A percentile compares a stretch with the other conserved stretches of the same genome.
Conservation (phyloP, 2,888 invertebrate species). For the Nasonovia ribisnigri region DNA sequence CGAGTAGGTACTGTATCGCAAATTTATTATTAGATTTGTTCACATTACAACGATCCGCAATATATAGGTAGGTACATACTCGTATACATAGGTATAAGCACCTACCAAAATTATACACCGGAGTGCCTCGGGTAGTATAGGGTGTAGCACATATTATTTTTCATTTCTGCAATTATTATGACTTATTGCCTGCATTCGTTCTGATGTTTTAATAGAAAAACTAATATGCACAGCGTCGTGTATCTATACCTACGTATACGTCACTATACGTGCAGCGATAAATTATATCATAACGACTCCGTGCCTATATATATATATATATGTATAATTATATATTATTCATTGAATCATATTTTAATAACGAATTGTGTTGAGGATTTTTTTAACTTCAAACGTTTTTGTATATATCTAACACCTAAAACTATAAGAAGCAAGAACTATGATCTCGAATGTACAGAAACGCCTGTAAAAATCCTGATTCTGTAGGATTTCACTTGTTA, state of each 20-base stretch:
- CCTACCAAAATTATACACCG: not conserved
- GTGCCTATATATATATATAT: not conserved
- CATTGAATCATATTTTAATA: not conserved
- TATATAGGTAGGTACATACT: not conserved
- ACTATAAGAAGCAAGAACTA: too few relatives aligned
- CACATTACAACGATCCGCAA: not conserved
- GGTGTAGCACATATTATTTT: not conserved
- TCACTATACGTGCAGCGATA: not conserved
- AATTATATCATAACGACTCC: not conserved
- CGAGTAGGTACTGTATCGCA: not conserved
- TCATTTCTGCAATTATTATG: constrained; percentile 13
- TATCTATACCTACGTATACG: not conserved
- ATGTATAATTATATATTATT: not conserved
- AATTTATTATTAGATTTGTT: constrained; percentile 1
- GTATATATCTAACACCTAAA: too few relatives aligned
- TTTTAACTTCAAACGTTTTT: not conserved
- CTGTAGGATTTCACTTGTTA: not conserved
- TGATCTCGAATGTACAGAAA: not conserved
- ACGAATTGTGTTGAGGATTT: not conserved
- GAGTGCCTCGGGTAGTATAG: not conserved
- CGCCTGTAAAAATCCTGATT: not conserved
- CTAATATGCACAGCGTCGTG: not conserved
- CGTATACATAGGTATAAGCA: not conserved
- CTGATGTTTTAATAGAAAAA: not conserved
- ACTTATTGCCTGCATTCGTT: not conserved